These are phyloP conservation scores for Dolichotis patagonum DNA, from an alignment of 2,113 vertebrate species.

Conservation along the genomic window DNA sequence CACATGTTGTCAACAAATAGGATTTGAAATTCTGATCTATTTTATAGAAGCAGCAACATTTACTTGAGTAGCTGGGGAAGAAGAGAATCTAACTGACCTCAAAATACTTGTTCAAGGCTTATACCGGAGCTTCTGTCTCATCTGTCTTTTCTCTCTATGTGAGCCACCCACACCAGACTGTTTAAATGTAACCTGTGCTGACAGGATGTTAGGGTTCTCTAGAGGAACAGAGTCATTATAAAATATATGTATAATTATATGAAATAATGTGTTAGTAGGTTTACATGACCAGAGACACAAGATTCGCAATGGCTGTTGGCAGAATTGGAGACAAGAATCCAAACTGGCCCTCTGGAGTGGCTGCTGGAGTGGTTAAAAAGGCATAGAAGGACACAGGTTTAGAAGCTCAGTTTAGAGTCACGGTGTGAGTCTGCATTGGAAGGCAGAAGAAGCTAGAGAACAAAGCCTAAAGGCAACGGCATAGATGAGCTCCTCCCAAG, in stretches of 20 bases:
- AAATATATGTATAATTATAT: not conserved
- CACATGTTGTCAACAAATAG: constrained; percentile 61
- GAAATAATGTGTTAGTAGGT: not conserved
- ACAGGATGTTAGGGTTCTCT: not conserved
- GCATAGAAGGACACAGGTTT: not conserved
- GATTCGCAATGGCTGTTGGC: not conserved
- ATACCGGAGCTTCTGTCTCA: not conserved
- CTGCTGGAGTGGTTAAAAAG: not conserved
- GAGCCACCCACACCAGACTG: not conserved
- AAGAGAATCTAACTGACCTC: constrained; percentile 10
- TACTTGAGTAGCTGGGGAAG: not conserved
- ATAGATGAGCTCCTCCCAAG: not conserved
- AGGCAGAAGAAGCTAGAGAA: not conserved
- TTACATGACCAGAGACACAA: not conserved
- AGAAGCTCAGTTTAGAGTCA: not conserved
- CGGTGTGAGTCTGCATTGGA: not conserved
- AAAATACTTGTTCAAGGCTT: not conserved
- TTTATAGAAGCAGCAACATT: constrained; percentile 38
- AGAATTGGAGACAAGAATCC: not conserved
- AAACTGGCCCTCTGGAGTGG: not conserved
- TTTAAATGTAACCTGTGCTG: constrained; percentile 25
- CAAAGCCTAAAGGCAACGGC: not conserved
- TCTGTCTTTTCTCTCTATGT: not conserved
- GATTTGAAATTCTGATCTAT: constrained; percentile 55
- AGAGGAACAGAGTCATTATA: not conserved